These are phyloP conservation scores for Solen grandis DNA, from an alignment of 1,140 invertebrate species.

Conservation along the genomic window DNA sequence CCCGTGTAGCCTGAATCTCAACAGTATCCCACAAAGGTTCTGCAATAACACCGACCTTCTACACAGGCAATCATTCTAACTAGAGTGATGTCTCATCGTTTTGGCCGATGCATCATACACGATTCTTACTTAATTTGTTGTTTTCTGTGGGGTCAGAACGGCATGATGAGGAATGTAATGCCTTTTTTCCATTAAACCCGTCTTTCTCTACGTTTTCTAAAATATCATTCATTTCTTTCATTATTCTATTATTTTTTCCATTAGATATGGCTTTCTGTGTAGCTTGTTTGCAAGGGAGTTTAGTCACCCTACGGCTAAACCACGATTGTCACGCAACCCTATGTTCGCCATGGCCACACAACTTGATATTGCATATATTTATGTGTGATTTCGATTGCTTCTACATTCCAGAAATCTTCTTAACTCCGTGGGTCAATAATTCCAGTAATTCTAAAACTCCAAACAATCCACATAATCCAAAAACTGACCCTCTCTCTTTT, in stretches of 20 bases:
- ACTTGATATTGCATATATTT: not conserved
- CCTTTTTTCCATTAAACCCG: no score
- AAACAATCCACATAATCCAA: no score
- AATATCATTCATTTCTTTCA: not conserved
- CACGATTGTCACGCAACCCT: not conserved
- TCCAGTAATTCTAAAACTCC: no score
- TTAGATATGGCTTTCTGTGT: not conserved
- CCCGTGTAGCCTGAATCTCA: no score
- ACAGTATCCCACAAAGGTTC: no score
- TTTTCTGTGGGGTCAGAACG: slow-evolving; percentile 5
- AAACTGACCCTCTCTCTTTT: no score
- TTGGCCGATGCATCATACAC: slow-evolving; percentile 11
- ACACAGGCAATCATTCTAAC: no score
- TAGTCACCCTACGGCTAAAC: not conserved
- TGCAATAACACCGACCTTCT: no score
- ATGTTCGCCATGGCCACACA: not conserved
- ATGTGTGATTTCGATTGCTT: slow-evolving; percentile 8
- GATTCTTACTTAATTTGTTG: no score
- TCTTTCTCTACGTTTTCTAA: not conserved
- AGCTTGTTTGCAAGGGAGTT: not conserved
- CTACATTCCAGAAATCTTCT: slow-evolving; percentile 25
- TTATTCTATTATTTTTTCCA: slow-evolving; percentile 13
- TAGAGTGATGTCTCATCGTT: not conserved
- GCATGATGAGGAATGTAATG: slow-evolving; percentile 21
- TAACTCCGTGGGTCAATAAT: no score